phyloP scores from a whole-genome alignment of 2,888 invertebrate genomes.

The Hyles lineata region DNA sequence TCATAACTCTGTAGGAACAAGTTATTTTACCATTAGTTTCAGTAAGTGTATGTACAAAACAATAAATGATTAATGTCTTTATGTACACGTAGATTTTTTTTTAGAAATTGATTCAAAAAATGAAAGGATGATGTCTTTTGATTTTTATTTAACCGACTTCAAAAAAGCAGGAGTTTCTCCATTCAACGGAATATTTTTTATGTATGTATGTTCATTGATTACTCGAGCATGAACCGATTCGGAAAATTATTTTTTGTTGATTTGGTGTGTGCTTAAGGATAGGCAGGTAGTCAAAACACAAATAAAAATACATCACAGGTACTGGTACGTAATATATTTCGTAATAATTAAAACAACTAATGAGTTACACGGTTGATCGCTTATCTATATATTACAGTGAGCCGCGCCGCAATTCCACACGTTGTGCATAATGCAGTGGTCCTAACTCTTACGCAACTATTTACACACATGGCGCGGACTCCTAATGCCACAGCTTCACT shows the following conservation, averaged over 20 bases:
- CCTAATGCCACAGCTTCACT: slow-evolving; percentile 25
- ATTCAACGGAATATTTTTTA: too few relatives aligned
- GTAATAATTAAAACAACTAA: slow-evolving; percentile 78
- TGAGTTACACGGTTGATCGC: slow-evolving; percentile 53
- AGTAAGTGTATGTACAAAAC: too few relatives aligned
- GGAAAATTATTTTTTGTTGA: too few relatives aligned
- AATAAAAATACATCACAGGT: slow-evolving; percentile 46
- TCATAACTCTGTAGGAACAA: too few relatives aligned
- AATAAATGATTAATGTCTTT: background rate
- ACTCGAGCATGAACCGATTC: background rate
- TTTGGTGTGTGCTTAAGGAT: too few relatives aligned
- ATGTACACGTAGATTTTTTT: too few relatives aligned
- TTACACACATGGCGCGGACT: slow-evolving; percentile 66
- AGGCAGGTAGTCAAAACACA: background rate
- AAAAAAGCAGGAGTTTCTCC: too few relatives aligned
- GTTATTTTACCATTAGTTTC: too few relatives aligned
- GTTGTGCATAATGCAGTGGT: slow-evolving; percentile 78
- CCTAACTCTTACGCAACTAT: slow-evolving; percentile 46
- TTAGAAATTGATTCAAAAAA: too few relatives aligned
- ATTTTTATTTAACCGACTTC: too few relatives aligned
- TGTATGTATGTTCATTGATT: too few relatives aligned
- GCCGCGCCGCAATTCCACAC: slow-evolving; percentile 77
- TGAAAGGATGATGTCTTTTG: too few relatives aligned
- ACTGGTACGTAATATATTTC: slow-evolving; percentile 70
- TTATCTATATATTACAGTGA: slow-evolving; percentile 45